Evolutionary conservation across 2,113 vertebrate genomes (phyloP).

Genomic region (Cichladusa arquata): DNA sequence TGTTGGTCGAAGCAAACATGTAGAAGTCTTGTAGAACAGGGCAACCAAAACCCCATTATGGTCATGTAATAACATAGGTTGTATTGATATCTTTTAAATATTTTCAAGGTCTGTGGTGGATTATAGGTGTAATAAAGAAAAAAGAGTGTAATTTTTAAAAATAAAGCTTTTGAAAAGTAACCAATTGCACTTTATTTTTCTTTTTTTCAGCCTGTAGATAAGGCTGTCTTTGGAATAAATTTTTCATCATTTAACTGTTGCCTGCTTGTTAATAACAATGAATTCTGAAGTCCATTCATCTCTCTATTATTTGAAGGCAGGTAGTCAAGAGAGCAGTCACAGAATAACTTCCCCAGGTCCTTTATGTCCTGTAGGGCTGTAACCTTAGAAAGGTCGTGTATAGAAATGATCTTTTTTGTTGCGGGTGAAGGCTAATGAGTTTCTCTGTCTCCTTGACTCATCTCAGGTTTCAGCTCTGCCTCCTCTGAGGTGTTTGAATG

Average conservation of each 20-base stretch:
- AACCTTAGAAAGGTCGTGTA: not conserved
- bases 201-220: not conserved
- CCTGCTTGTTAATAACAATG: not conserved
- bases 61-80: not conserved
- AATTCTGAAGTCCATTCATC: not conserved
- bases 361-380: not conserved
- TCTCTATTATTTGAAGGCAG: not conserved
- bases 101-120: not conserved
- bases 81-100: not conserved
- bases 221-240: not conserved
- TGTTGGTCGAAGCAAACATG: not conserved
- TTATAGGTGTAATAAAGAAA: not conserved
- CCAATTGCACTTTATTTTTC: rapidly evolving
- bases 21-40: not conserved
- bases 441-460: not conserved
- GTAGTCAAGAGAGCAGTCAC: not conserved
- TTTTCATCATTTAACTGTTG: not conserved
- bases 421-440: not conserved
- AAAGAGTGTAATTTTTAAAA: not conserved
- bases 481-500: not conserved
- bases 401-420: not conserved
- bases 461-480: not conserved
- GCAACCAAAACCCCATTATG: not conserved
- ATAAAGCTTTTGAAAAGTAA: not conserved
- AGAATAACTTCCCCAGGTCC: not conserved